A percentile compares a stretch with the other conserved stretches of the same genome.
Conservation (phyloP, 2,888 invertebrate genomes). For the Maniola hyperantus region DNA sequence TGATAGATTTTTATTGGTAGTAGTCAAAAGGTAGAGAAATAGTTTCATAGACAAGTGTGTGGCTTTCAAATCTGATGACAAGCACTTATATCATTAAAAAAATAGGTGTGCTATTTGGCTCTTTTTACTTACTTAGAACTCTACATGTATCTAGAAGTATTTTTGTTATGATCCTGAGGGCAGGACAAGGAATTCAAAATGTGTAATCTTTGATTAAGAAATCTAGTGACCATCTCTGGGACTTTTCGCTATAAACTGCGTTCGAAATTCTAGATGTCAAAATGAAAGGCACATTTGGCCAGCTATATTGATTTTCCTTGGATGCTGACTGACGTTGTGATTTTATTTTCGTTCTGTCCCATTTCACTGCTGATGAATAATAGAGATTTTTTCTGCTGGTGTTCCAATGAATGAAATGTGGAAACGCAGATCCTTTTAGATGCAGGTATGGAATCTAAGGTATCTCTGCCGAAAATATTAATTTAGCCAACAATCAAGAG, state of each 20-base stretch:
- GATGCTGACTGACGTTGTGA: slow-evolving; percentile 55
- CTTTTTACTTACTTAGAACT: too few relatives aligned
- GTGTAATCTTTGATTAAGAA: background rate
- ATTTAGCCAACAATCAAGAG: background rate
- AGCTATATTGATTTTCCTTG: slow-evolving; percentile 72
- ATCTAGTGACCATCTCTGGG: slow-evolving; percentile 24
- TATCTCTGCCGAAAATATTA: too few relatives aligned
- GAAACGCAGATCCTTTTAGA: slow-evolving; percentile 8
- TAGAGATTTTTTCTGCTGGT: slow-evolving; percentile 41
- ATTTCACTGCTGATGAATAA: slow-evolving; percentile 41
- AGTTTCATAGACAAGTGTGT: too few relatives aligned
- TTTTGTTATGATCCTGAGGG: too few relatives aligned
- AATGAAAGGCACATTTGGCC: slow-evolving; percentile 73
- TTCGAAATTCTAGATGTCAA: slow-evolving; percentile 72
- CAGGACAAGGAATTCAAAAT: too few relatives aligned
- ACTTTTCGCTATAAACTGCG: slow-evolving; percentile 48
- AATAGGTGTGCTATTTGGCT: too few relatives aligned
- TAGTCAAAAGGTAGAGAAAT: too few relatives aligned
- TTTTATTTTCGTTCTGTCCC: slow-evolving; percentile 49
- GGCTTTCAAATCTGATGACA: too few relatives aligned
- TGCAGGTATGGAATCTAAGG: background rate
- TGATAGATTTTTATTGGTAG: too few relatives aligned
- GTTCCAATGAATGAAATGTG: slow-evolving; percentile 29
- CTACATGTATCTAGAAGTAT: too few relatives aligned
- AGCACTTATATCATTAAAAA: too few relatives aligned